These are phyloP conservation scores for Danio albolineatus DNA, from an alignment of 2,797 vertebrate species.

Conservation along the genomic window DNA sequence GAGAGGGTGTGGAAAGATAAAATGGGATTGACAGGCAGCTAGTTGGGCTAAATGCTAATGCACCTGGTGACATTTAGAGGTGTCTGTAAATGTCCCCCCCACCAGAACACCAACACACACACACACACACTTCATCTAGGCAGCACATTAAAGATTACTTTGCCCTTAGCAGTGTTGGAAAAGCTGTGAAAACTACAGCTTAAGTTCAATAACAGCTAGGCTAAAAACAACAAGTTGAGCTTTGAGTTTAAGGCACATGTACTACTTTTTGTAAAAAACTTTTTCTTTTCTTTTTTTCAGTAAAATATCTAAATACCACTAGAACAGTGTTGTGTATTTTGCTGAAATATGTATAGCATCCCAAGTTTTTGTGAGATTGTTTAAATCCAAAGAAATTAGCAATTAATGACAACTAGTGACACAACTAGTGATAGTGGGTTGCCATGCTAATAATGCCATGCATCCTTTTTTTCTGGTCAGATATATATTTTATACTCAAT, in stretches of 20 bases:
- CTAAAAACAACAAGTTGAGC: not conserved
- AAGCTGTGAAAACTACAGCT: not conserved
- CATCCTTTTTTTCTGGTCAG: too few species aligned
- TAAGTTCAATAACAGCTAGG: not conserved
- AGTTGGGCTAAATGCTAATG: conserved; percentile 83
- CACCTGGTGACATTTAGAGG: conserved; percentile 79
- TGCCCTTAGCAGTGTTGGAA: not conserved
- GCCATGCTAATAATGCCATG: too few species aligned
- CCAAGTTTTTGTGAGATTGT: too few species aligned
- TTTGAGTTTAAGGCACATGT: not conserved
- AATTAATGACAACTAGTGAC: too few species aligned
- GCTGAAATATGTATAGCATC: too few species aligned
- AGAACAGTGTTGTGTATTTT: too few species aligned
- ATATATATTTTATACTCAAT: too few species aligned
- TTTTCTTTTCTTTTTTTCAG: too few species aligned
- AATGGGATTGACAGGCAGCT: conserved; percentile 78
- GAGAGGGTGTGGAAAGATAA: conserved; percentile 78
- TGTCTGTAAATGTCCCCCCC: conserved; percentile 46
- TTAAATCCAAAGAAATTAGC: too few species aligned
- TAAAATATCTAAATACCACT: too few species aligned
- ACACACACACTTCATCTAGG: not conserved
- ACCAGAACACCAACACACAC: conserved; percentile 10
- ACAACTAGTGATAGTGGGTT: too few species aligned
- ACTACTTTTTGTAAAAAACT: too few species aligned
- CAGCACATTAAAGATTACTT: not conserved